phyloP scores from a whole-genome alignment of 2,113 vertebrate genomes.

The Mirza zaza region DNA sequence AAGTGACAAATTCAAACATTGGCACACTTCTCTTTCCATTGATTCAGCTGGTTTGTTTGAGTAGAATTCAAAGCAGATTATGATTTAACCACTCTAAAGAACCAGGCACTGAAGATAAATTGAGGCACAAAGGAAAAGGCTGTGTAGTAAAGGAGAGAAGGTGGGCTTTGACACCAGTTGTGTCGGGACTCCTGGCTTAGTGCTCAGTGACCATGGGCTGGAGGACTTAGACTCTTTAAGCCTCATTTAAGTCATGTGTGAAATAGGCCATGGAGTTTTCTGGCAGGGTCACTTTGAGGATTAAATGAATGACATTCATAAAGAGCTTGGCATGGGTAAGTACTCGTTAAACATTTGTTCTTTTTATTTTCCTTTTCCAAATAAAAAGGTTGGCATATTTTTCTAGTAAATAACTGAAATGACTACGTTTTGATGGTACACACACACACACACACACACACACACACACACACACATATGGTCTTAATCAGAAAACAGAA shows the following conservation, averaged over 20 bases:
- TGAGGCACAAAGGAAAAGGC: background rate
- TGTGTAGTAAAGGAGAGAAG: background rate
- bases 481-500: slow-evolving; percentile 10
- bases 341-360: background rate
- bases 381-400: background rate
- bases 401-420: background rate
- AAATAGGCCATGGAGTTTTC: background rate
- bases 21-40: background rate
- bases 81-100: background rate
- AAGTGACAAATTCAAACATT: background rate
- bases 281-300: background rate
- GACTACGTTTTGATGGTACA: background rate
- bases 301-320: background rate
- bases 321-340: background rate
- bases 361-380: slow-evolving; percentile 30
- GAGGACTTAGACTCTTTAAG: background rate
- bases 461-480: background rate
- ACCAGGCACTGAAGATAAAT: background rate
- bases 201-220: background rate
- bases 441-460: no score
- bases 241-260: background rate
- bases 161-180: accelerated
- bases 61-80: background rate
- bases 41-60: background rate
- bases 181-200: background rate